Base-by-base conservation (phyloP, 2,888 invertebrate species). In the Bursaphelenchus okinawaensis region DNA sequence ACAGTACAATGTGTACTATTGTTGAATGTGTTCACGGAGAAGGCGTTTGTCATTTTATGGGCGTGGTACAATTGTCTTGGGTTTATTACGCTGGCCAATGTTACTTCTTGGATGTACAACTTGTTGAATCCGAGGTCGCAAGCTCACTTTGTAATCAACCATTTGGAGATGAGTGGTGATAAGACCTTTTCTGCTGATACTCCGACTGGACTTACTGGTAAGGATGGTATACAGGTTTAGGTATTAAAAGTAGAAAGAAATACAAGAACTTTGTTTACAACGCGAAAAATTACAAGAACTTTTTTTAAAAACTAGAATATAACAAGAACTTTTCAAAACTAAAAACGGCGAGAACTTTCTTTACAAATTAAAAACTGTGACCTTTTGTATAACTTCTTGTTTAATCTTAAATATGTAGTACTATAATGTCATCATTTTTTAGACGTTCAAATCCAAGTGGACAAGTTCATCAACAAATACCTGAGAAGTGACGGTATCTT, bases 1-100 rank as follows among this genome's bases (percentile, higher is more conserved):
- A 81, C 81, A 9, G 74, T 81, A 0, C 81, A 81, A 66, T 81
- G 81, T 56, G 75, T 81, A 0, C 69, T 82, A 8, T 70, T 81
- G 7, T 68, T 81, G 56, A 82, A 81, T 57, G 59, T 81, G 12
- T 78, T 81, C 68, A 77, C 75, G 28, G 80, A 81, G 52, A 82
- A 82, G 57, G 67, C 51, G 28, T 71, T 73, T 54, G 27, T 61
- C 12, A 24, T 68, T 23, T 28, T 63, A 59, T 52, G 65, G 72
- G 69, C 62, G 7, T 78, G 81, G 81, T 81, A 75, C 65, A 55
- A 76, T n/a, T 62, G 75, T 19, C 72, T 82, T 23, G 65, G 65
- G 16, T 58, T 71, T 0, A 70, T 82, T 65, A 82, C 81, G 7
- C 51, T 72, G 7, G 64, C 63, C 28, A 81, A 81, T 62, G 59